Percentiles rank a stretch among this genome's conserved stretches.
phyloP scores from a whole-genome alignment of 64 coral and sea anemone genomes.

The Hydrozoanthus tunicans region DNA sequence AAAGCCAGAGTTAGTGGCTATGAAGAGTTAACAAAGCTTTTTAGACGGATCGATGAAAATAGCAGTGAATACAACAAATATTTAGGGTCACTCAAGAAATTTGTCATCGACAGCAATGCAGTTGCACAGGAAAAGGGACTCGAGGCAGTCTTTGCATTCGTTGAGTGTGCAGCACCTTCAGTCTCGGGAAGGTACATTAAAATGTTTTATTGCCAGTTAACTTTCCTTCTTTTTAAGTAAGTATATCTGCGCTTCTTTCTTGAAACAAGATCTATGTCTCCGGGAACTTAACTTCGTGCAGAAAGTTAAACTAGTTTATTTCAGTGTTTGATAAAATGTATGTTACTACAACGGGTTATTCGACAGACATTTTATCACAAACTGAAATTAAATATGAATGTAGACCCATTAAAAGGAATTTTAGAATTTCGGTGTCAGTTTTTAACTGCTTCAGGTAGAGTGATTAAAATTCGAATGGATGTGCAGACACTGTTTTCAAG shows the following conservation, averaged over 20 bases:
- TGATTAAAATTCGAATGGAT: no score
- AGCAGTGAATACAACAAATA: conserved; percentile 94
- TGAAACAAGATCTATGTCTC: background rate
- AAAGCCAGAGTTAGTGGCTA: conserved; percentile 97
- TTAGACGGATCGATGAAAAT: conserved; percentile 73
- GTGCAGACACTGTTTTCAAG: no score
- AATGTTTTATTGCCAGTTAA: background rate
- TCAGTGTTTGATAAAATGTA: no score
- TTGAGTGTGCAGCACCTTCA: conserved; percentile 79
- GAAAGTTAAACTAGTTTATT: background rate
- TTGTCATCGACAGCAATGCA: conserved; percentile 94
- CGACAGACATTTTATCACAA: no score
- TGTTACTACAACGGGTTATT: no score
- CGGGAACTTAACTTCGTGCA: background rate
- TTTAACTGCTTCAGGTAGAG: no score
- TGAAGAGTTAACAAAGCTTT: conserved; percentile 86
- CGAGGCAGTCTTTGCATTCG: conserved; percentile 83
- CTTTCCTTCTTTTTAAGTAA: background rate
- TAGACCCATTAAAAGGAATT: no score
- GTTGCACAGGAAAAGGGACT: conserved; percentile 97
- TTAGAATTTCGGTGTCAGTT: no score
- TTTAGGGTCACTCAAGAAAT: conserved; percentile 90
- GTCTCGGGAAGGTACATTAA: conserved; percentile 88
- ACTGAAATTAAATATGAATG: no score
- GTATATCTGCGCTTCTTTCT: background rate